phyloP scores from a whole-genome alignment of 2,113 vertebrate genomes.

The Mustelus asterias region DNA sequence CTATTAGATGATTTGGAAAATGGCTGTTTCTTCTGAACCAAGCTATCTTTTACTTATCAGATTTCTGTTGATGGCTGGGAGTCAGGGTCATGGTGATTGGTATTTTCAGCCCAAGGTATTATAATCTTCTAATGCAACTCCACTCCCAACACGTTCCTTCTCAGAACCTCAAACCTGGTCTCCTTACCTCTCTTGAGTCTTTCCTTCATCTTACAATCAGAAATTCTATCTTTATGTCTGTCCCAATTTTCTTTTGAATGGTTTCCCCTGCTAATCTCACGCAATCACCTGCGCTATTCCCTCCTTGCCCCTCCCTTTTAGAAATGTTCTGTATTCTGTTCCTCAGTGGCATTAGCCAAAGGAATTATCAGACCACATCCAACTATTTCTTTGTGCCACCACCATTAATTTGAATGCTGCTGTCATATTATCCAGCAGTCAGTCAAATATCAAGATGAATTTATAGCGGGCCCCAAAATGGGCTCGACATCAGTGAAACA shows the following conservation, averaged over 20 bases:
- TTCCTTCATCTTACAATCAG: background rate
- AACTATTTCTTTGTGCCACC: background rate
- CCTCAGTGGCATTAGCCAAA: background rate
- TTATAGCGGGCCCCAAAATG: background rate
- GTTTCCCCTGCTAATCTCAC: background rate
- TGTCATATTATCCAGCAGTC: background rate
- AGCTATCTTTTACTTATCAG: constrained; percentile 9
- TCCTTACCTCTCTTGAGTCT: background rate
- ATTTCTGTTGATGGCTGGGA: background rate
- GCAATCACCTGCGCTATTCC: background rate
- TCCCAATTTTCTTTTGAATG: background rate
- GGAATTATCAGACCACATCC: background rate
- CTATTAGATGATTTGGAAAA: constrained; percentile 1
- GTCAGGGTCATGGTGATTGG: background rate
- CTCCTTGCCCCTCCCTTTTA: background rate
- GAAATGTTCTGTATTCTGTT: background rate
- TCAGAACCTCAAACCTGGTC: background rate
- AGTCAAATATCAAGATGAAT: background rate
- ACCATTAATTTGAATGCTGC: background rate
- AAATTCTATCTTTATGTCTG: background rate
- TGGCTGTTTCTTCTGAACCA: background rate
- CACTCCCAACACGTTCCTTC: background rate
- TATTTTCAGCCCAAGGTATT: background rate
- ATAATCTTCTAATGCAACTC: background rate
- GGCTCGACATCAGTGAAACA: background rate